A percentile compares a stretch with the other conserved stretches of the same genome.
These are phyloP conservation scores for Limanda limanda DNA, from an alignment of 2,113 vertebrate genomes.

Conservation along the genomic window DNA sequence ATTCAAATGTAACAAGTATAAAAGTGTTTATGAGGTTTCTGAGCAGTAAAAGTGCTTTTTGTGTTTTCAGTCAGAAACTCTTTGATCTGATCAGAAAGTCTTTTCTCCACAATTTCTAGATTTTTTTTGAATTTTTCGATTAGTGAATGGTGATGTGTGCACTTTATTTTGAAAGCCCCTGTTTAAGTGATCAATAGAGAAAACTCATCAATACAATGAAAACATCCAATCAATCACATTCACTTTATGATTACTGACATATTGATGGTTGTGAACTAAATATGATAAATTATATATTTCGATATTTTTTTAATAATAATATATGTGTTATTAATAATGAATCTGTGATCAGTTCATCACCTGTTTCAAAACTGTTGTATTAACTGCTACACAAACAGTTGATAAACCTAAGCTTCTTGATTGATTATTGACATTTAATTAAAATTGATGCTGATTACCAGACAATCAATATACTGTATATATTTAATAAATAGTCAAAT, in stretches of 20 bases:
- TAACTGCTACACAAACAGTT: background rate
- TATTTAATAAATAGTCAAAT: no score
- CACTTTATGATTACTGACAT: no score
- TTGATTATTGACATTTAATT: no score
- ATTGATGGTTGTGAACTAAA: background rate
- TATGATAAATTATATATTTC: background rate
- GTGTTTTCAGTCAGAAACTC: slow-evolving; percentile 1
- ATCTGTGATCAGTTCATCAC: background rate
- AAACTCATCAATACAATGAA: no score
- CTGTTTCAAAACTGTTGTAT: background rate
- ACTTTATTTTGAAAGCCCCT: no score
- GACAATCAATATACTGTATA: background rate
- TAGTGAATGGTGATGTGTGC: background rate
- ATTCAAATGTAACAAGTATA: no score
- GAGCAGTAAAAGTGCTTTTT: background rate
- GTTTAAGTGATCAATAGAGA: no score
- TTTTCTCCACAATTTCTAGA: background rate
- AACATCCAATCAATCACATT: no score
- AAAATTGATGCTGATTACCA: background rate
- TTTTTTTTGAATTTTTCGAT: background rate
- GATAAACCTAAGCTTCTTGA: background rate
- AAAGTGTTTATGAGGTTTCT: background rate
- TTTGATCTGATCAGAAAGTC: background rate
- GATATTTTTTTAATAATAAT: background rate
- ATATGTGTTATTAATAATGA: no score